phyloP scores from a whole-genome alignment of 2,888 invertebrate species.

The Lamellibrachia columna region DNA sequence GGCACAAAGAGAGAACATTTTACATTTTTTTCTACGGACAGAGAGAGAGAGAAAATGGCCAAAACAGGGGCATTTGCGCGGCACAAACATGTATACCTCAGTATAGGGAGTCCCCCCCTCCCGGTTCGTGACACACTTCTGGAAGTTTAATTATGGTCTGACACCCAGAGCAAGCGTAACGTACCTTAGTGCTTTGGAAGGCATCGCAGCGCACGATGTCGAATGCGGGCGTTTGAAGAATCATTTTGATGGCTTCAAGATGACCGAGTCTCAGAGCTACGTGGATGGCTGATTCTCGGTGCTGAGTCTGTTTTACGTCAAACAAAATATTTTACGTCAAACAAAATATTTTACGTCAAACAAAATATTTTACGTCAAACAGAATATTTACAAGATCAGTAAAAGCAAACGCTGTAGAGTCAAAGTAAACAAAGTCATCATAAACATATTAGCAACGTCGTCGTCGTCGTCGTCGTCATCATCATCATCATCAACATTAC shows the following conservation, averaged over 20 bases:
- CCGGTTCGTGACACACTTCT: too few species aligned
- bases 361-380: neutral
- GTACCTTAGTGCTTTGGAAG: constrained; percentile 42
- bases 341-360: constrained; percentile 13
- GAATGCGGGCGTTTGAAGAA: constrained; percentile 41
- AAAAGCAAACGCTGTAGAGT: too few species aligned
- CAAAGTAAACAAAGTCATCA: too few species aligned
- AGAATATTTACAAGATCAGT: neutral
- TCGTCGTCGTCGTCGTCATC: neutral
- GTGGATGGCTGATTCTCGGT: constrained; percentile 43
- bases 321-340: neutral
- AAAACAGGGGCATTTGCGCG: too few species aligned
- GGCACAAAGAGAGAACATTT: too few species aligned
- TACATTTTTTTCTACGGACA: too few species aligned
- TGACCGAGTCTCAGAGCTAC: constrained; percentile 42
- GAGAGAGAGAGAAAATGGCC: too few species aligned
- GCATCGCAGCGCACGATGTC: constrained; percentile 43
- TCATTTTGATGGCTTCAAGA: constrained; percentile 41
- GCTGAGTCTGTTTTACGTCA: constrained; percentile 36
- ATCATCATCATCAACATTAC: neutral
- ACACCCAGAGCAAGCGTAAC: neutral
- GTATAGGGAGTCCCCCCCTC: too few species aligned
- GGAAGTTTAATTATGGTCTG: too few species aligned
- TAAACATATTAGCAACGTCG: neutral
- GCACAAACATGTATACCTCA: too few species aligned